Percentiles rank a stretch among this genome's conserved stretches.
phyloP scores from a whole-genome alignment of 30 jellyfish, hydroid and myxozoan species.

The Pseudorhiza aurosa region DNA sequence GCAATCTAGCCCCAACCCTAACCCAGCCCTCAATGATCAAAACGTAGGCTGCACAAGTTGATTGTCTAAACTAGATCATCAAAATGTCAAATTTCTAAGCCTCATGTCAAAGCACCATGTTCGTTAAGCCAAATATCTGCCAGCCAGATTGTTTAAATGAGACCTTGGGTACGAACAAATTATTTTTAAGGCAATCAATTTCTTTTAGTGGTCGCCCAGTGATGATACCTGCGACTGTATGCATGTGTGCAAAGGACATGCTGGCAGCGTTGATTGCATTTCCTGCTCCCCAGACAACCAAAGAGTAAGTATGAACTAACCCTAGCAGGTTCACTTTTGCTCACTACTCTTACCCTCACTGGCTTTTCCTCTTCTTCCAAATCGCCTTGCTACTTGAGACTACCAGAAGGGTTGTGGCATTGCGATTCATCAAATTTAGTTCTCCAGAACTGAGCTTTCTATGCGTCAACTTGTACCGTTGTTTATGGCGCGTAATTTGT shows the following conservation, averaged over 20 bases:
- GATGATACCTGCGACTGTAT: conserved; percentile 63
- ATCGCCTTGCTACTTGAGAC: too few species aligned
- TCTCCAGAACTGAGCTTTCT: too few species aligned
- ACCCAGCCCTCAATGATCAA: too few species aligned
- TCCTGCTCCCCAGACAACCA: conserved; percentile 66
- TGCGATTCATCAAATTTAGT: too few species aligned
- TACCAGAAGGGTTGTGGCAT: too few species aligned
- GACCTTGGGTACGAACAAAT: not conserved
- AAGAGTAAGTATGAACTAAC: conserved; percentile 74
- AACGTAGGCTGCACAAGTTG: not conserved
- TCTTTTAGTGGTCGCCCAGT: conserved; percentile 65
- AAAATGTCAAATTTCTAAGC: not conserved
- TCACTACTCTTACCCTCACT: too few species aligned
- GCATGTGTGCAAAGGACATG: conserved; percentile 94
- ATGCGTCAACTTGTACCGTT: too few species aligned
- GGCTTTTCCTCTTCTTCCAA: too few species aligned
- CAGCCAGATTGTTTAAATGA: not conserved
- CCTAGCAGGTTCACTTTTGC: too few species aligned
- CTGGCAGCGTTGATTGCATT: conserved; percentile 95
- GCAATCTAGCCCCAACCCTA: too few species aligned
- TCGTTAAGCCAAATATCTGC: too few species aligned
- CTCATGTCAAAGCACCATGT: not conserved
- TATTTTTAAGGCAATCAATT: not conserved
- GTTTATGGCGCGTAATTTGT: too few species aligned
- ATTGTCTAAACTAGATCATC: not conserved